These are phyloP conservation scores for Acronicta psi DNA, from an alignment of 2,888 invertebrate species.

Conservation along the genomic window DNA sequence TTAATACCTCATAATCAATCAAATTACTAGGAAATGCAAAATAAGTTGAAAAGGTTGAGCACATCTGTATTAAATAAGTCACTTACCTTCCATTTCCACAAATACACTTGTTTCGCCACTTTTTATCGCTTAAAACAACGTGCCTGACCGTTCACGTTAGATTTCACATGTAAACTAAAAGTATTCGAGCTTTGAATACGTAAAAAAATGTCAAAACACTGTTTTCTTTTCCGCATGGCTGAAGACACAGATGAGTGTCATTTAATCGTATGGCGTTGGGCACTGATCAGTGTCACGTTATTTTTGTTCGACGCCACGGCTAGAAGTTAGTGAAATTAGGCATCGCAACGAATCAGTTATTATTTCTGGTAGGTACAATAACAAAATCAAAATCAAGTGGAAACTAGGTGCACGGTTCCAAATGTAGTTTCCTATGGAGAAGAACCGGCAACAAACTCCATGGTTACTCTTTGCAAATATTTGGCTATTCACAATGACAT, in stretches of 20 bases:
- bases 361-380: too few species aligned
- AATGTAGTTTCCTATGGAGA: too few species aligned
- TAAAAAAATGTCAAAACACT: slow-evolving; percentile 41
- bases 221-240: slow-evolving; percentile 46
- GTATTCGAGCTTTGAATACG: slow-evolving; percentile 32
- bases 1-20: slow-evolving; percentile 36
- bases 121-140: slow-evolving; percentile 41
- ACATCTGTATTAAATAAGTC: too few species aligned
- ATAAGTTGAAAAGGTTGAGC: slow-evolving; percentile 45
- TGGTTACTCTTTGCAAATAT: too few species aligned
- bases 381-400: too few species aligned
- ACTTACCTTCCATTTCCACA: slow-evolving; percentile 46
- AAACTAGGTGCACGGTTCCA: too few species aligned
- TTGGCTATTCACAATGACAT: too few species aligned
- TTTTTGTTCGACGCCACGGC: slow-evolving; percentile 40
- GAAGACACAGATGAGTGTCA: slow-evolving; percentile 47
- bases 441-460: too few species aligned
- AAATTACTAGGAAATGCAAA: slow-evolving; percentile 35
- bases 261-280: slow-evolving; percentile 46
- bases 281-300: slow-evolving; percentile 45
- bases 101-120: slow-evolving; percentile 49
- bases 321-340: slow-evolving; percentile 37
- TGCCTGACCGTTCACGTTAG: slow-evolving; percentile 43
- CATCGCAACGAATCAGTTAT: slow-evolving; percentile 31
- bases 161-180: slow-evolving; percentile 41